Percentiles rank a stretch among this genome's conserved stretches.
Evolutionary conservation across 1,140 invertebrate species (phyloP).

Genomic region (Ctenoplectra terminalis): DNA sequence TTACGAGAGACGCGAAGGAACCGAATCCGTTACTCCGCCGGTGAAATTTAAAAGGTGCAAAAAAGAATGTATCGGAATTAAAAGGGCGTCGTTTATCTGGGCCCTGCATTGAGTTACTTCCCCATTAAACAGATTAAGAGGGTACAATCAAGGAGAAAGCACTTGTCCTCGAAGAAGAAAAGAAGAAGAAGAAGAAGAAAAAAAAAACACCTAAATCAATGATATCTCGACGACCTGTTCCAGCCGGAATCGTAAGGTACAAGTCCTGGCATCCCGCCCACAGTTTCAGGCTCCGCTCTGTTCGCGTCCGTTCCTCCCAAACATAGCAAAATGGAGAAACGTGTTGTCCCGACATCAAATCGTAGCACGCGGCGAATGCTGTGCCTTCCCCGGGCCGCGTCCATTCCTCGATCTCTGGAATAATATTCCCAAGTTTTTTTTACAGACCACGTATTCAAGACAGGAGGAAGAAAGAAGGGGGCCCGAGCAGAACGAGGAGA

Average conservation of each 20-base stretch:
- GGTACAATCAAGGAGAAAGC: conserved; percentile 26
- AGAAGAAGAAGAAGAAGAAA: too few relatives aligned
- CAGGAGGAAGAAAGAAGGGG: conserved; percentile 25
- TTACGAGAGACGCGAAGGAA: not conserved
- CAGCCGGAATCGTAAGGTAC: conserved; percentile 3
- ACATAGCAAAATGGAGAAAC: conserved; percentile 28
- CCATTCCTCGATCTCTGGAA: conserved; percentile 62
- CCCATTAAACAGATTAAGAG: conserved; percentile 35
- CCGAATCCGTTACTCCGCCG: not conserved
- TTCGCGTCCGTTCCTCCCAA: not conserved
- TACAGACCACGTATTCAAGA: conserved; percentile 54
- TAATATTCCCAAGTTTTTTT: conserved; percentile 67
- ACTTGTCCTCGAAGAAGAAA: not conserved
- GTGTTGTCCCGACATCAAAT: conserved; percentile 54
- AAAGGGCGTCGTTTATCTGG: conserved; percentile 26
- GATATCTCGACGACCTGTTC: conserved; percentile 14
- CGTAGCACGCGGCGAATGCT: conserved; percentile 51
- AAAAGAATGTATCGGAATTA: not conserved
- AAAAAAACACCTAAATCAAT: conserved; percentile 23
- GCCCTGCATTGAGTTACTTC: conserved; percentile 6
- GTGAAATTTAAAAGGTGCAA: not conserved
- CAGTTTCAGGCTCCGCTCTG: not conserved
- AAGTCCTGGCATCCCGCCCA: conserved; percentile 34
- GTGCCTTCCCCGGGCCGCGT: conserved; percentile 41
- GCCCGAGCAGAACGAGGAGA: conserved; percentile 22